A percentile compares a stretch with the other conserved stretches of the same genome.
Evolutionary conservation across 2,888 invertebrate species (phyloP).

Genomic region (Oeneis ivallda): DNA sequence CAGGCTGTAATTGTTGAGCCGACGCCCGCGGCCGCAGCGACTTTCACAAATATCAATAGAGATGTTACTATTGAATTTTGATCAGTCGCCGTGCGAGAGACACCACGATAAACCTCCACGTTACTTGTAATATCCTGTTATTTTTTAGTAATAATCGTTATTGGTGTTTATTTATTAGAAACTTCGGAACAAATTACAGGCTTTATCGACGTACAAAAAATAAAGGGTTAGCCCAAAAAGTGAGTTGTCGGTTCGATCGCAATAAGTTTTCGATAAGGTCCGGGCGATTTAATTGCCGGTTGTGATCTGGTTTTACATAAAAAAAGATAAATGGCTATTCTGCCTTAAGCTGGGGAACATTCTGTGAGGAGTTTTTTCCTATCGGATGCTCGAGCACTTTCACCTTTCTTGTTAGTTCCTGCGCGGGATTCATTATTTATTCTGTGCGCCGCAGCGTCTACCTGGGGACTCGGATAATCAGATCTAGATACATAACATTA

Average conservation of each 20-base stretch:
- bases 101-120: constrained; percentile 68
- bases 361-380: constrained; percentile 70
- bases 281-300: constrained; percentile 81
- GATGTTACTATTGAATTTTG: constrained; percentile 73
- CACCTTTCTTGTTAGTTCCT: constrained; percentile 64
- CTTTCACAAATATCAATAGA: constrained; percentile 79
- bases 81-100: constrained; percentile 63
- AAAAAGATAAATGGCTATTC: constrained; percentile 78
- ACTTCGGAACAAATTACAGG: constrained; percentile 78
- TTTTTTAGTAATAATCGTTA: constrained; percentile 81
- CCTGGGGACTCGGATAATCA: constrained; percentile 62
- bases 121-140: constrained; percentile 78
- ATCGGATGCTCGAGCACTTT: constrained; percentile 68
- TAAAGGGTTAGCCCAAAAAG: constrained; percentile 81
- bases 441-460: constrained; percentile 56
- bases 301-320: constrained; percentile 81
- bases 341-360: constrained; percentile 74
- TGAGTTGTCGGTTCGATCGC: constrained; percentile 79
- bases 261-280: constrained; percentile 81
- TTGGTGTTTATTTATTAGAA: constrained; percentile 82
- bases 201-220: constrained; percentile 76
- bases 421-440: constrained; percentile 62
- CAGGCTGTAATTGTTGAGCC: constrained; percentile 71
- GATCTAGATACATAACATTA: constrained; percentile 69
- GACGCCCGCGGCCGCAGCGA: constrained; percentile 65